Base-by-base conservation (phyloP, 2,888 invertebrate species). In the Trichopoda pennipes region DNA sequence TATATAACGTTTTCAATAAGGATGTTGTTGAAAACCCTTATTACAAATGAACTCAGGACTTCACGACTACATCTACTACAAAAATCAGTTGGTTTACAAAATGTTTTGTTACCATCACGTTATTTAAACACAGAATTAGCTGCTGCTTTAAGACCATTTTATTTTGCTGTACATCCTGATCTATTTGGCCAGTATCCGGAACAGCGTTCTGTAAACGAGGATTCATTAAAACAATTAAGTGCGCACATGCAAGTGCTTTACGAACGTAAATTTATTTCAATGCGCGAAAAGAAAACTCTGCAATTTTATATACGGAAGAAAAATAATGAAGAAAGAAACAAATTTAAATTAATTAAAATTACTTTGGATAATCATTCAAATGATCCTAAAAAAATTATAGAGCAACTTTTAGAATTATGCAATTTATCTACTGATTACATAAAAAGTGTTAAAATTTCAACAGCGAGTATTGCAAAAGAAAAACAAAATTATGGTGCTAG, bases 111-210 rank as follows among this genome's bases (percentile, higher is more conserved):
- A 9, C 3, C 1, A 23, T 17, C 23, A 47, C 83, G 89, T 32
- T 77, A 38, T 85, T 91, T 95, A 86, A 96, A 95, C 87, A 94
- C 95, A 80, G 97, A 98, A 92, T 94, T 98, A 21, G 95, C 98
- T 0, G 95, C 97, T 28, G 98, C 98, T 0, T 92, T 98, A 58
- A 93, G 98, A 80, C 98, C 98, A 7, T 98, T 98, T 91, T 98
- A 98, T 91, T 98, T 98, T 90, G 95, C 95, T 78, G 98, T 98
- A 3, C 98, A 98, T 92, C 98, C 98, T 14, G 98, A 98, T 92
- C 93, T 98, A 58, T 98, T 98, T 92, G 97, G 97, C 70, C 95
- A 96, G 91, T 95, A 95, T 93, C 98, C 98, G 44, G 94, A 94
- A 88, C 96, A 98, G 92, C 84, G 98, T 95, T 94, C 94, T 85